Evolutionary conservation across 1,140 invertebrate genomes (phyloP).

Genomic region (Dufourea novaeangliae): DNA sequence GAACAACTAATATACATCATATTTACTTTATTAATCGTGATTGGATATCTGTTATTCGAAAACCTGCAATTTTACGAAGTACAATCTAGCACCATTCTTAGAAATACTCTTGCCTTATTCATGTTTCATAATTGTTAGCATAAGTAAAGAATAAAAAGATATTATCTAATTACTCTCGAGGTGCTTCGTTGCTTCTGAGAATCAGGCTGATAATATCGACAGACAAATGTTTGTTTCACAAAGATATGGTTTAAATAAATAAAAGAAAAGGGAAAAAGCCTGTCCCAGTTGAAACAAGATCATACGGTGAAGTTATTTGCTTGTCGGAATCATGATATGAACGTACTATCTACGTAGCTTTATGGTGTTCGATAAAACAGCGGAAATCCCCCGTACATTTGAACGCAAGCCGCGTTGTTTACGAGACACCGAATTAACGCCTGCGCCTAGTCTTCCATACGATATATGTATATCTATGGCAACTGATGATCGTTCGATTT

Average conservation of each 20-base stretch:
- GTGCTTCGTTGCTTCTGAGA: constrained; percentile 18
- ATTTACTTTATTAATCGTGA: too few species aligned
- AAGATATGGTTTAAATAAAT: too few species aligned
- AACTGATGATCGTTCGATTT: constrained; percentile 40
- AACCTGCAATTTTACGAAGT: too few species aligned
- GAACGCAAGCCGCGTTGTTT: constrained; percentile 30
- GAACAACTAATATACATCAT: too few species aligned
- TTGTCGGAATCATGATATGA: constrained; percentile 16
- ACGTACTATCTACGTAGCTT: constrained; percentile 8
- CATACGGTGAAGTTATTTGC: constrained; percentile 15
- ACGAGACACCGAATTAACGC: constrained; percentile 38
- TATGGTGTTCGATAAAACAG: constrained; percentile 32
- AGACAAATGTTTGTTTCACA: neutral
- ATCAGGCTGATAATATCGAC: neutral
- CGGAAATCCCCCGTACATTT: constrained; percentile 30
- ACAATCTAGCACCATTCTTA: too few species aligned
- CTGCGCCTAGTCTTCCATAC: neutral
- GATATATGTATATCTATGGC: constrained; percentile 24
- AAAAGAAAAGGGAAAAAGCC: neutral
- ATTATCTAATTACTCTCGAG: too few species aligned
- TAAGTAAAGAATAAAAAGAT: too few species aligned
- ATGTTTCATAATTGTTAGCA: too few species aligned
- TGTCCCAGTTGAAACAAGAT: neutral
- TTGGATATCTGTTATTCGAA: too few species aligned
- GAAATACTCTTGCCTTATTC: too few species aligned